Percentiles rank a stretch among this genome's conserved stretches.
Conservation (phyloP, 64 coral and sea anemone genomes). For the Stylophora pistillata region DNA sequence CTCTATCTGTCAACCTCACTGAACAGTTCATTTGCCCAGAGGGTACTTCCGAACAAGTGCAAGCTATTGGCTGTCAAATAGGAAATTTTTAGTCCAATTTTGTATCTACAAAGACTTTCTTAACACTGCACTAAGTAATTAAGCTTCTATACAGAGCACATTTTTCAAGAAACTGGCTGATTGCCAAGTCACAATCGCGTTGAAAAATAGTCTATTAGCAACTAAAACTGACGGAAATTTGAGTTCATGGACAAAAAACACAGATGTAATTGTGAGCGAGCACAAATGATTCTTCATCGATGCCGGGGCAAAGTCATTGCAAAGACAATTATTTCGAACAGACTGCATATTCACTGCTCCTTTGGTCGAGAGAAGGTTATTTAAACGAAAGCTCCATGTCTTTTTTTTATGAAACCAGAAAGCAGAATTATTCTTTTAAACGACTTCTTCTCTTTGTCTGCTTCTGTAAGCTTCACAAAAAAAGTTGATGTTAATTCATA, state of each 20-base stretch:
- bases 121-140: not conserved
- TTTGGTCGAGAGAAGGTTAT: conserved; percentile 6
- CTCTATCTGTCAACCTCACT: conserved; percentile 36
- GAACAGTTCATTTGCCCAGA: conserved; percentile 38
- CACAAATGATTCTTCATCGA: conserved; percentile 24
- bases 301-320: not conserved
- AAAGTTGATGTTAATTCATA: not conserved
- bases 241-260: not conserved
- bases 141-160: not conserved
- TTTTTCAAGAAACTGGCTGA: conserved; percentile 15
- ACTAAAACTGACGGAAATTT: not conserved
- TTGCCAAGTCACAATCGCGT: not conserved
- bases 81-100: conserved; percentile 18
- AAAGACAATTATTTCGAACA: conserved; percentile 27
- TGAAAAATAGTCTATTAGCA: not conserved
- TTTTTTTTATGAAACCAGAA: not conserved
- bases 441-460: not conserved
- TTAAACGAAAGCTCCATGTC: not conserved
- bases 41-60: not conserved
- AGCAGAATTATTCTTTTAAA: not conserved
- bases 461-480: not conserved
- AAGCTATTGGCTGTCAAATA: not conserved
- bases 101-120: conserved; percentile 2
- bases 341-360: conserved; percentile 1
- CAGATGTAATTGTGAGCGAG: conserved; percentile 1